Conservation (phyloP, 2,113 vertebrate species). For the Melanocharis versteri region DNA sequence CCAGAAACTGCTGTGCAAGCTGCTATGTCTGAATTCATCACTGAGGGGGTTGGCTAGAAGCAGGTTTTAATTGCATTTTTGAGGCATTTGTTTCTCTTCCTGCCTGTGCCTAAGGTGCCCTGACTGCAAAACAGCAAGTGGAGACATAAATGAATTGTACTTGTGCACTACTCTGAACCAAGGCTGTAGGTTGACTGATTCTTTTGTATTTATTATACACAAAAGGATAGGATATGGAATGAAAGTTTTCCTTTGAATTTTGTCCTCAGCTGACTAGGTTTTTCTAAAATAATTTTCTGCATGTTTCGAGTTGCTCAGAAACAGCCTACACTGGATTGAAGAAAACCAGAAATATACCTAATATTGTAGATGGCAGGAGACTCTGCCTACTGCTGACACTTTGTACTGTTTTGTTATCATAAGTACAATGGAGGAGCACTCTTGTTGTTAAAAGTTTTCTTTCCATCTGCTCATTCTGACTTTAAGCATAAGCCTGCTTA, state of each 20-base stretch:
- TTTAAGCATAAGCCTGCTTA: slow-evolving; percentile 53
- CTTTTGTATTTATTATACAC: neutral
- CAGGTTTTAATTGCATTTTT: neutral
- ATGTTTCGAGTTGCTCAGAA: slow-evolving; percentile 47
- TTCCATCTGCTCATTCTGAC: slow-evolving; percentile 63
- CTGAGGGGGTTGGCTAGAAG: neutral
- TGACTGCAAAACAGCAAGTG: neutral
- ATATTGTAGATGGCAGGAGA: neutral
- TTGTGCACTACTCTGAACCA: neutral
- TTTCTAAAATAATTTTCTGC: neutral
- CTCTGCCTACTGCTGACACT: slow-evolving; percentile 41
- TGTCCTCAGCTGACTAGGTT: neutral
- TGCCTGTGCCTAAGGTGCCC: neutral
- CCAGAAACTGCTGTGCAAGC: neutral
- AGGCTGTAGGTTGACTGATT: neutral
- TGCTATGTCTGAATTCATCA: neutral
- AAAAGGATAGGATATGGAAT: neutral
- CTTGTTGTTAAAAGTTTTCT: slow-evolving; percentile 51
- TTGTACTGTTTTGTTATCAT: slow-evolving; percentile 14
- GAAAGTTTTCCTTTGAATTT: slow-evolving; percentile 6
- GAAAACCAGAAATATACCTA: neutral
- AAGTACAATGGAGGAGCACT: slow-evolving; percentile 47
- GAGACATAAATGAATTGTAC: neutral
- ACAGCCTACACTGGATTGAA: slow-evolving; percentile 3
- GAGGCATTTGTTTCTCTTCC: neutral